Percentiles rank a stretch among this genome's conserved stretches.
Evolutionary conservation across 2,113 vertebrate genomes (phyloP).

Genomic region (Macrotus californicus): DNA sequence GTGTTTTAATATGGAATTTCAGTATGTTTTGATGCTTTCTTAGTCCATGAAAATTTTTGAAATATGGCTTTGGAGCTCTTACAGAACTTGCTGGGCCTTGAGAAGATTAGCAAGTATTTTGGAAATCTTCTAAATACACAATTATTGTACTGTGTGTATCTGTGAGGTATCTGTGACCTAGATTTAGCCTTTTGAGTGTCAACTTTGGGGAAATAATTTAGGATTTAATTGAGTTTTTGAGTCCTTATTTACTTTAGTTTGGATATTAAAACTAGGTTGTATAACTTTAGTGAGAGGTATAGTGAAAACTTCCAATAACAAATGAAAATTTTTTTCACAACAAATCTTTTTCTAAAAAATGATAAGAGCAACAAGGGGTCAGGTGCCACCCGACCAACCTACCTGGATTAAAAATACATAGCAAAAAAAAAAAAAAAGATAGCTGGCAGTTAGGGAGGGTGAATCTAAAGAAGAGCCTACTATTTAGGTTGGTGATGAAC

Average conservation of each 20-base stretch:
- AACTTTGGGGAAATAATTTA: not conserved
- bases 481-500: not conserved
- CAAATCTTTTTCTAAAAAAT: not conserved
- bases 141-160: not conserved
- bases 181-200: not conserved
- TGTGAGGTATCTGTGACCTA: not conserved
- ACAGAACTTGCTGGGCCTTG: not conserved
- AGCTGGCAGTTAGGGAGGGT: not conserved
- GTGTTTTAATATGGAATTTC: constrained; percentile 24
- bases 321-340: not conserved
- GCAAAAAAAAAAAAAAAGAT: not conserved
- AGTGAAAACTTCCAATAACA: not conserved
- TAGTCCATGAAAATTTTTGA: not conserved
- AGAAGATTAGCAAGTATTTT: not conserved
- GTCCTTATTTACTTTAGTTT: not conserved
- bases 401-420: not conserved
- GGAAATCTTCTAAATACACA: not conserved
- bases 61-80: not conserved
- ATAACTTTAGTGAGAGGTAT: not conserved
- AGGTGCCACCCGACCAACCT: not conserved
- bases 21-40: not conserved
- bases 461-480: not conserved
- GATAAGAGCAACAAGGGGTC: not conserved
- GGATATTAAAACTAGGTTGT: not conserved
- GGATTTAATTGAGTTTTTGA: not conserved